Evolutionary conservation across 1,140 invertebrate species (phyloP), one percentile per base, ranked within the genome.

Genomic region (Uloborus diversus): DNA sequence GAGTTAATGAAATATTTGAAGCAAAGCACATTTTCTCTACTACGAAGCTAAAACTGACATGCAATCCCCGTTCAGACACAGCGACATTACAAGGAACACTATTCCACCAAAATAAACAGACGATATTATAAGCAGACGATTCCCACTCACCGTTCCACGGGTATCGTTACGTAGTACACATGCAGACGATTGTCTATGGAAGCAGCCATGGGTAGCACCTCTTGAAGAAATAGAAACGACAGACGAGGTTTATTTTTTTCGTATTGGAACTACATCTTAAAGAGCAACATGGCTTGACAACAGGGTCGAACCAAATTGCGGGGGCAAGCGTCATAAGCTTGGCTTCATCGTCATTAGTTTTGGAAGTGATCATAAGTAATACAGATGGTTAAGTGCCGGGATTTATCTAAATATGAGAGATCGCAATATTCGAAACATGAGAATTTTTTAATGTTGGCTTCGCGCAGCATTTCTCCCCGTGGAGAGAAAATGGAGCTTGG

Each of bases 141-240:
- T n/a, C n/a, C 76, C 56, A 78, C 76, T 23, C 57, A 80, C 79
- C 79, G 59, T 73, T 81, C 62, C 3, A 64, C 57, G n/a, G 79
- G 79, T 68, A 81, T 42, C 35, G 64, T 75, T 37, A 81, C 69
- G 70, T 75, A 81, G 61, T 81, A 81, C 61, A 81, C 69, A 51
- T 75, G 79, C 37, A 81, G 64, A 27, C 79, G 69, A 35, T 61
- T 61, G 42, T 81, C 79, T 51, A 81, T 49, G n/a, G n/a, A n/a
- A 56, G 79, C 30, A 20, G 79, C 79, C 79, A 71, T 73, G 49
- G 27, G 23, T 30, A 49, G 23, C 61, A 37, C 25, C 56, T 59
- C 27, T 59, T 59, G 11, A 30, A 28, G 14, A 14, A 23, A 13
- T 11, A 59, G 56, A n/a, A 27, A 13, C 13, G 59, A 14, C 59